Percentiles rank a stretch among this genome's conserved stretches.
Conservation (phyloP, 2,113 vertebrate species). For the Oryzias javanicus region DNA sequence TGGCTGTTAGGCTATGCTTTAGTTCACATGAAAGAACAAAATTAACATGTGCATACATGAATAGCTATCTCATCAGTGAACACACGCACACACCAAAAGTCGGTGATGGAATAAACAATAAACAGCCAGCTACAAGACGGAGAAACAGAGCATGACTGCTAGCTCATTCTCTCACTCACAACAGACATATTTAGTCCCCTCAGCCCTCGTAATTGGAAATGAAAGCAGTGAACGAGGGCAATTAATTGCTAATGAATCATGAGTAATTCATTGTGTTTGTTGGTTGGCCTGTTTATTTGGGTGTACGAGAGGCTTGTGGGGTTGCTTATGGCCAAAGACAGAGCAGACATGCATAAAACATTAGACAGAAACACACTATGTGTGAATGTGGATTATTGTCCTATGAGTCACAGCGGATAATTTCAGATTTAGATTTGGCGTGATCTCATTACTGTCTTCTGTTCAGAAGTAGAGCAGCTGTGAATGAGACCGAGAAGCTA, state of each 20-base stretch:
- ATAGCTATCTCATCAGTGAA: neutral
- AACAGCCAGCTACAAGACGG: constrained; percentile 52
- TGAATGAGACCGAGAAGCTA: constrained; percentile 28
- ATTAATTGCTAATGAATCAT: constrained; percentile 83
- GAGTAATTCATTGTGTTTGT: constrained; percentile 82
- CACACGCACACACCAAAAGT: constrained; percentile 26
- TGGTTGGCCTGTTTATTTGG: constrained; percentile 75
- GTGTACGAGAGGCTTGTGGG: constrained; percentile 62
- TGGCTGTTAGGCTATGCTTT: constrained; percentile 7
- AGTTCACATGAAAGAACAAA: constrained; percentile 16
- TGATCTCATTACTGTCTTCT: constrained; percentile 51
- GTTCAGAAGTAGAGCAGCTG: constrained; percentile 44
- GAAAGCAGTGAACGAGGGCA: constrained; percentile 75
- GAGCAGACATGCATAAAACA: constrained; percentile 74
- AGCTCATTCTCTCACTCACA: constrained; percentile 65
- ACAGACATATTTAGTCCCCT: constrained; percentile 68
- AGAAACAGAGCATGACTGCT: constrained; percentile 53
- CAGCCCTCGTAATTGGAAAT: constrained; percentile 77
- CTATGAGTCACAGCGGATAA: constrained; percentile 52
- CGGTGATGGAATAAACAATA: constrained; percentile 47
- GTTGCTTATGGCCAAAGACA: constrained; percentile 71
- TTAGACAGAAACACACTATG: constrained; percentile 41
- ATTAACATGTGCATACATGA: constrained; percentile 19
- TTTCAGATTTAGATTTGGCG: constrained; percentile 52
- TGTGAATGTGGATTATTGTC: constrained; percentile 54